Percentiles rank a stretch among this genome's conserved stretches.
Conservation (phyloP, 1,140 invertebrate species). For the Trichoplusia ni region DNA sequence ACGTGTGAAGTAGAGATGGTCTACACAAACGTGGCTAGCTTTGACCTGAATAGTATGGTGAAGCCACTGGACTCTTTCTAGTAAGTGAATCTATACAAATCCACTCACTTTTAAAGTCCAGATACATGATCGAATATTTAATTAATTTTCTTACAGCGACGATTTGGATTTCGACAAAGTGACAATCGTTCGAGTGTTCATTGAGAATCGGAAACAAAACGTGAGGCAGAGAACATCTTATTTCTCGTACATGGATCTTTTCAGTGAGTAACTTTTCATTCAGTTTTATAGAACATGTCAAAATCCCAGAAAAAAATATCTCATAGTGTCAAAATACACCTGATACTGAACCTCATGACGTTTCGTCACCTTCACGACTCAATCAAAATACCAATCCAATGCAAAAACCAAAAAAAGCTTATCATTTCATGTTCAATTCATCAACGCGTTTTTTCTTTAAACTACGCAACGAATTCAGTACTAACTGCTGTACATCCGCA, state of each 20-base stretch:
- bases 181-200: slow-evolving; percentile 47
- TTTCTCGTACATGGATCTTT: slow-evolving; percentile 46
- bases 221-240: slow-evolving; percentile 37
- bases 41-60: slow-evolving; percentile 20
- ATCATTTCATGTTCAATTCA: too few relatives aligned
- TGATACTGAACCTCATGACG: too few relatives aligned
- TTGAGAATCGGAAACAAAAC: slow-evolving; percentile 28
- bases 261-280: slow-evolving; percentile 46
- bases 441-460: too few relatives aligned
- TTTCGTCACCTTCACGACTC: too few relatives aligned
- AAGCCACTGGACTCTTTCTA: slow-evolving; percentile 48
- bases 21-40: neutral
- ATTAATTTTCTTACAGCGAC: slow-evolving; percentile 35
- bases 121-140: too few relatives aligned
- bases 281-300: neutral
- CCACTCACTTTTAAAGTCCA: too few relatives aligned
- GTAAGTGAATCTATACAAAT: slow-evolving; percentile 41
- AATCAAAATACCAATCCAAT: too few relatives aligned
- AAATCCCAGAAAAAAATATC: too few relatives aligned
- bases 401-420: too few relatives aligned
- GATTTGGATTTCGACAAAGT: slow-evolving; percentile 45
- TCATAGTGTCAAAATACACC: too few relatives aligned
- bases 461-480: too few relatives aligned
- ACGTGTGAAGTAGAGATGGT: slow-evolving; percentile 48
- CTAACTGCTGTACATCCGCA: too few relatives aligned